A percentile compares a stretch with the other conserved stretches of the same genome.
phyloP scores from a whole-genome alignment of 2,888 invertebrate genomes.

The Drosophila kanekoi region DNA sequence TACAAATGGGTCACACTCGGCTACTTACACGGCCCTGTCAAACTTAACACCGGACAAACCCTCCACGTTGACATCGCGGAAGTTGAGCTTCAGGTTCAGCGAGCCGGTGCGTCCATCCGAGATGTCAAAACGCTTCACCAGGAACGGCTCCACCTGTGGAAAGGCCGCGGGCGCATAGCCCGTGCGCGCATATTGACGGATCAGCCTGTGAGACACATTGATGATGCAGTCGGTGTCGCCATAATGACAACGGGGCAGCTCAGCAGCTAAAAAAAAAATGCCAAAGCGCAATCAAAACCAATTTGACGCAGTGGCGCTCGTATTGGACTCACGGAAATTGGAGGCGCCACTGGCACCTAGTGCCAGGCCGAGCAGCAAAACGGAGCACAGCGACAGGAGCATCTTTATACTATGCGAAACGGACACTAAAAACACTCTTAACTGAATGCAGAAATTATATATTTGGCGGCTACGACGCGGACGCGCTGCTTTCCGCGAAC shows the following conservation, averaged over 20 bases:
- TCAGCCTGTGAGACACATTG: slow-evolving; percentile 71
- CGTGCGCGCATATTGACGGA: slow-evolving; percentile 78
- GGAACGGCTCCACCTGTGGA: slow-evolving; percentile 83
- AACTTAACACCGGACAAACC: slow-evolving; percentile 82
- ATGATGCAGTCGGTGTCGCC: slow-evolving; percentile 82
- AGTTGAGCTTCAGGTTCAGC: slow-evolving; percentile 80
- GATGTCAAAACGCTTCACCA: slow-evolving; percentile 80
- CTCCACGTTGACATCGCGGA: slow-evolving; percentile 81
- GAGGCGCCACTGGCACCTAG: slow-evolving; percentile 48
- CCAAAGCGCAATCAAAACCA: slow-evolving; percentile 4
- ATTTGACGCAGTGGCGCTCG: not conserved
- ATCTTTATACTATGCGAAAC: slow-evolving; percentile 20
- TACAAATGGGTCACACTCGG: not conserved
- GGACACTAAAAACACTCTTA: slow-evolving; percentile 1
- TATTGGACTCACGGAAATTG: slow-evolving; percentile 67
- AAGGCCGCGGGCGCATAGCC: slow-evolving; percentile 81
- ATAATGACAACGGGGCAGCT: slow-evolving; percentile 79
- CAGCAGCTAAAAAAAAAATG: slow-evolving; percentile 68
- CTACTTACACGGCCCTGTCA: slow-evolving; percentile 83
- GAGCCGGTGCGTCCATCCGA: slow-evolving; percentile 82
- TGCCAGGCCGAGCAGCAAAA: slow-evolving; percentile 41
- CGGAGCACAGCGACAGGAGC: slow-evolving; percentile 47
- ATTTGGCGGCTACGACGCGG: slow-evolving; percentile 26
- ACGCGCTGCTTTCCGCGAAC: slow-evolving; percentile 69
- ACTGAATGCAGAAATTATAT: slow-evolving; percentile 14